Evolutionary conservation across 2,113 vertebrate genomes (phyloP), one percentile per base, ranked within the genome.

Genomic region (Apeltes quadracus): DNA sequence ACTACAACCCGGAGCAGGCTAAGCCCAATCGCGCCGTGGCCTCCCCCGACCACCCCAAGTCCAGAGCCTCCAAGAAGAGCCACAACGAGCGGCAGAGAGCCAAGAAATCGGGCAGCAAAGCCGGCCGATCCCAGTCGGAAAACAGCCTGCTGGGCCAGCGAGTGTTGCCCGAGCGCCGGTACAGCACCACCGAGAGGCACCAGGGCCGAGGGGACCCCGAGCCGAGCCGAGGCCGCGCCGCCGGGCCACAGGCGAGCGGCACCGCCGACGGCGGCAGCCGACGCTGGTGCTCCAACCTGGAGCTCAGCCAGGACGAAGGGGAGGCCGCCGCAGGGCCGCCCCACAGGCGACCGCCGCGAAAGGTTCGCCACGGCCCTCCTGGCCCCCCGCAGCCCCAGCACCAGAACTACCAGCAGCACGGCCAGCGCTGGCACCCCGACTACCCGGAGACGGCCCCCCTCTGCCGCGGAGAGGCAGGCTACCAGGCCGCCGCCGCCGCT

Each of bases 251-350:
- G 43, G 76, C 81, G 71, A 69, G 39, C 18, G 66, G 51, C 73
- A 74, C 25, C 1, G 79, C 64, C 18, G 69, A 56, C 73, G 75
- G 34, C 1, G 82, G 64, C 38, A 74, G 68, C 59, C 94, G 95
- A 2, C 94, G 94, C 43, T 96, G 96, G 96, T 93, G 93, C 75
- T 97, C 96, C 32, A 95, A 95, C 0, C 92, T 94, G 1, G 95
- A 97, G 90, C 95, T 97, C 70, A 95, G 94, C 81, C 94, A 94
- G 83, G 95, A 82, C 7, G 95, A 87, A 76, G 92, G 41, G 11
- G 89, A 92, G 62, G 63, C 20, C 23, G 81, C 9, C 1, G 55
- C 56, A 18, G 87, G 51, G 1, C 89, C 89, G 79, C 58, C 69
- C 14, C 88, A 41, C 0, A 82, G 69, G 65, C 90, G 69, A 13